Base-by-base conservation (phyloP, 2,888 invertebrate genomes). In the Phaonia tiefii region DNA sequence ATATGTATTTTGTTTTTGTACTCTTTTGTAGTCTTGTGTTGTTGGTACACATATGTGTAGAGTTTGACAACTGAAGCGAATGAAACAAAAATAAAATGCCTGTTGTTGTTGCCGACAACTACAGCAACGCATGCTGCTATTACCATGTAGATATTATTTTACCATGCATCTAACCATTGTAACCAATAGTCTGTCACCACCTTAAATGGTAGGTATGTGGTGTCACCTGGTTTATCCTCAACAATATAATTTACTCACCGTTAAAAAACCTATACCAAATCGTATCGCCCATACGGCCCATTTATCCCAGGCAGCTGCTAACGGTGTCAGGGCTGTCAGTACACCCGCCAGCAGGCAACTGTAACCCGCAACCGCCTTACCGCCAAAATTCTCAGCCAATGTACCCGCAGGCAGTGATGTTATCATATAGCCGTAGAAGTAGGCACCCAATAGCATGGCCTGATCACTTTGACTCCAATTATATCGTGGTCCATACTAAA, bases 341-440 rank as follows among this genome's bases (percentile, higher is more conserved):
- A 93, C 66, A 0, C 92, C 93, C 0, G 91, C 87, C 0, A 92
- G 67, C 0, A 89, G 69, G 20, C 87, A 87, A 17, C 92, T 91
- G 44, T 92, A 90, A 0, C 93, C 92, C 0, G 94, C 92, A 26
- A 94, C 92, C 82, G 92, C 92, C 42, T 93, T 91, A 0, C 94
- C 94, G 89, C 94, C 92, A 69, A 91, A 93, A 77, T 92, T 91
- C 88, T 95, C 95, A 0, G 94, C 93, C n/a, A 94, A 87, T 86
- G 93, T 92, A 2, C 95, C 95, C 0, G 86, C 95, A 0, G 93
- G 92, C 76, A 95, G 88, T 7, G 94, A 94, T 37, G 94, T 94
- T 31, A 94, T 84, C 15, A 93, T 93, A 84, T 94, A 95, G 39
- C 94, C 94, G 93, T 94, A 95, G 87, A 94, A 95, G 85, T 94